Conservation (phyloP, 2,888 invertebrate genomes). For the Nymphalis polychloros region DNA sequence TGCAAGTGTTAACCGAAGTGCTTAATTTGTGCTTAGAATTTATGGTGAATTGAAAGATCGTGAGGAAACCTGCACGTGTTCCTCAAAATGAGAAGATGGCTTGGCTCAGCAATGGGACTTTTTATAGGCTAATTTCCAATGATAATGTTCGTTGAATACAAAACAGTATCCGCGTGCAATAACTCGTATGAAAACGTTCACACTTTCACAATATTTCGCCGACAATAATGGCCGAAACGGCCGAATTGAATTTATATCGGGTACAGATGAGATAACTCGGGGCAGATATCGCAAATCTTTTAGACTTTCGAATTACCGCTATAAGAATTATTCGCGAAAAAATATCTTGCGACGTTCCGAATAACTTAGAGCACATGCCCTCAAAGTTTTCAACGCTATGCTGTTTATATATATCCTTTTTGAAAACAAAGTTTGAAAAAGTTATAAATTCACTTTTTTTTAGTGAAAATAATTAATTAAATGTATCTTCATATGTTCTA, state of each 20-base stretch:
- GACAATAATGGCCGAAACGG: slow-evolving; percentile 19
- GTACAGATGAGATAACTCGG: slow-evolving; percentile 34
- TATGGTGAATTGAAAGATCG: too few species aligned
- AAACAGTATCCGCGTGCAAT: not conserved
- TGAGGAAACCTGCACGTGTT: too few species aligned
- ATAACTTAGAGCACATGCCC: slow-evolving; percentile 28
- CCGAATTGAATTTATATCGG: slow-evolving; percentile 35
- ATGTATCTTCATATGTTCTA: too few species aligned
- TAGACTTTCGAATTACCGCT: slow-evolving; percentile 31
- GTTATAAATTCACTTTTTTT: too few species aligned
- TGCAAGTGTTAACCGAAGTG: too few species aligned
- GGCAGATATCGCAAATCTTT: slow-evolving; percentile 33
- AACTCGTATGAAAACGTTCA: slow-evolving; percentile 6
- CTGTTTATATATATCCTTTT: not conserved
- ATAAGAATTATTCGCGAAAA: slow-evolving; percentile 26
- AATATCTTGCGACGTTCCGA: slow-evolving; percentile 28
- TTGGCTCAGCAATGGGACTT: too few species aligned
- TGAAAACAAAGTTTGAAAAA: too few species aligned
- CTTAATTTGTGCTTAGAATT: too few species aligned
- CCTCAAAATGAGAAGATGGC: too few species aligned
- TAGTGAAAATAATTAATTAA: too few species aligned
- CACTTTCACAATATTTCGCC: slow-evolving; percentile 24
- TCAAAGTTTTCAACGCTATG: slow-evolving; percentile 26
- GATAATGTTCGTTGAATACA: too few species aligned
- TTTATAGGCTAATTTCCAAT: too few species aligned